Evolutionary conservation across 2,113 vertebrate species (phyloP), one percentile per base, ranked within the genome.

Genomic region (Etheostoma spectabile): DNA sequence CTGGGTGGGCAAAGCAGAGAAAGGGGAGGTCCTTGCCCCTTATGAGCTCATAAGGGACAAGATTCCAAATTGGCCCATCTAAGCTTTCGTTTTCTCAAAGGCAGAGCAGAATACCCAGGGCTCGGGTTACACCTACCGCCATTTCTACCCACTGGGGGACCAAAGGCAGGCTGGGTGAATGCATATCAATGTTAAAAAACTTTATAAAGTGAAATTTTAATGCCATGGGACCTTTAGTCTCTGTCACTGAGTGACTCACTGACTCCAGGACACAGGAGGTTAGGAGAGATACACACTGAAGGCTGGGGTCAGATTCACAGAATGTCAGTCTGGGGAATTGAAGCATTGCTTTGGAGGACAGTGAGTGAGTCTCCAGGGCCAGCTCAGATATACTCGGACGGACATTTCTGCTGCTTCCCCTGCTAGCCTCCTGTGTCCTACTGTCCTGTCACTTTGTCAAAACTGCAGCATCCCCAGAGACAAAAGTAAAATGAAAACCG

Each of bases 391-490:
- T 71, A 83, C 71, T 15, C 0, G 13, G 57, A 27, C 45, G 71
- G 51, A 84, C 61, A 74, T 74, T 42, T 88, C 61, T 59, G 56
- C 56, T 80, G 51, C 72, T 82, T 74, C 64, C 68, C n/a, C 61
- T 71, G 51, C 42, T 35, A 4, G 62, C 68, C 42, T 66, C 67
- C 59, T 57, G 59, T 71, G 79, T 89, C 77, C 74, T 13, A 3
- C 61, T 84, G 78, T 87, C 78, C 79, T 82, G 53, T 86, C 49
- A 57, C 71, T 82, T 83, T 85, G 69, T 72, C 77, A 89, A 81
- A 42, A 85, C 61, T 19, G 24, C 62, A 52, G 66, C 30, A 53
- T 76, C 51, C 48, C 52, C 5, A 16, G 69, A 78, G 74, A 73
- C 65, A 46, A 46, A 68, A 13, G 48, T 15, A 51, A 72, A 74